A percentile compares a stretch with the other conserved stretches of the same genome.
Conservation (phyloP, 2,113 vertebrate species). For the Ochotona curzoniae region DNA sequence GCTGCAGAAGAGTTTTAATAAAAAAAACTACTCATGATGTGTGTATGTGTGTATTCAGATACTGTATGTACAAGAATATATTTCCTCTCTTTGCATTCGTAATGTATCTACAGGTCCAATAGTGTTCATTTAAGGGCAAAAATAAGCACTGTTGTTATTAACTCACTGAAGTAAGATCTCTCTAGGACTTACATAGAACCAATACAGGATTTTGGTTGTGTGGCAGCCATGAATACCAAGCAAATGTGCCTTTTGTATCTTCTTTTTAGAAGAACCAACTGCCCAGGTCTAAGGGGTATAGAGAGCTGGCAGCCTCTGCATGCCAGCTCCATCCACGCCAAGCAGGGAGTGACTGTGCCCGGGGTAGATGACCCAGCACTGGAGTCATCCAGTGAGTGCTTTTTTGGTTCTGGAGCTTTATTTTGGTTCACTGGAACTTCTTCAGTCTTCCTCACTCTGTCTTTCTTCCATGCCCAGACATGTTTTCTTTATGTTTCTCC, state of each 20-base stretch:
- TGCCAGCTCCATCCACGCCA: neutral
- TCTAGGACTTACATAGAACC: neutral
- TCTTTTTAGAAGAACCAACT: neutral
- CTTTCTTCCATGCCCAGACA: neutral
- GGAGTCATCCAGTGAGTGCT: neutral
- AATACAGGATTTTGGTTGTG: no score
- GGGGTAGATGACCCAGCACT: fast-evolving
- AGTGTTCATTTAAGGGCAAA: neutral
- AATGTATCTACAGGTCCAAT: neutral
- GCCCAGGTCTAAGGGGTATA: fast-evolving
- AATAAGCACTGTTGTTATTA: neutral
- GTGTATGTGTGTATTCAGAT: neutral
- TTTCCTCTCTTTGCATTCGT: neutral
- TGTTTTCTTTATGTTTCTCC: neutral
- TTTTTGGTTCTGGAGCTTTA: neutral
- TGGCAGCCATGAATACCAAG: neutral
- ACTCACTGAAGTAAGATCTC: neutral
- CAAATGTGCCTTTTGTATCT: fast-evolving
- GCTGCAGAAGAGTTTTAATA: slow-evolving; percentile 49
- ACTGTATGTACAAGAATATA: neutral
- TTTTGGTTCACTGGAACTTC: neutral
- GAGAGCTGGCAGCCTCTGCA: fast-evolving
- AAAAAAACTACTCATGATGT: neutral
- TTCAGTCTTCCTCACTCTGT: fast-evolving
- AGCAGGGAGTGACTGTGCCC: fast-evolving